A percentile compares a stretch with the other conserved stretches of the same genome.
These are phyloP conservation scores for Trichechus manatus DNA, from an alignment of 2,113 vertebrate species.

Conservation along the genomic window DNA sequence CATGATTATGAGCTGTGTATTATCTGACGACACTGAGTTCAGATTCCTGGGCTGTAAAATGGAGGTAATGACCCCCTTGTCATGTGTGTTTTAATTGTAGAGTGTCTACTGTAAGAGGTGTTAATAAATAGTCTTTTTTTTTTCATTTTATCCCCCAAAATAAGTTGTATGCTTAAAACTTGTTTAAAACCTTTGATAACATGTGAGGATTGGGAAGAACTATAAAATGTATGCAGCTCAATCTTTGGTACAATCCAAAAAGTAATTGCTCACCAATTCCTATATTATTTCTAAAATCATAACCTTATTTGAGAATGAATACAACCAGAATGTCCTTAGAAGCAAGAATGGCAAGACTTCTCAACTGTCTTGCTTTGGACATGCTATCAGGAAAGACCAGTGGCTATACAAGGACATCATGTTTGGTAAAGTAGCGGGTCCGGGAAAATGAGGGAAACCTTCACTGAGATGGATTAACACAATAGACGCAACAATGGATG, in stretches of 20 bases:
- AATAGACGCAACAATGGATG: too few species aligned
- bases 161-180: too few species aligned
- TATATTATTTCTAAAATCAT: background rate
- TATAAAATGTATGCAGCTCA: background rate
- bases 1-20: accelerated
- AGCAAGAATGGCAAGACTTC: too few species aligned
- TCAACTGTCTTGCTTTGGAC: too few species aligned
- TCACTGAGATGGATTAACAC: too few species aligned
- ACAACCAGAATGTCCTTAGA: too few species aligned
- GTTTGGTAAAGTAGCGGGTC: too few species aligned
- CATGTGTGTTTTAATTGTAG: background rate
- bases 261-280: background rate
- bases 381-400: too few species aligned
- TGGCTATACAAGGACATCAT: too few species aligned
- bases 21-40: accelerated
- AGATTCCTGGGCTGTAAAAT: background rate
- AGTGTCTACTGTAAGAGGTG: background rate
- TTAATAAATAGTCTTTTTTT: background rate
- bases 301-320: background rate
- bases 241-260: background rate
- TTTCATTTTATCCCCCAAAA: too few species aligned
- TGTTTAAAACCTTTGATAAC: background rate
- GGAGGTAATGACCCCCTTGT: background rate
- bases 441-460: too few species aligned
- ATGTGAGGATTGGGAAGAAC: background rate